Conservation (phyloP, 2,797 vertebrate species). For the Clarias platycephalus region DNA sequence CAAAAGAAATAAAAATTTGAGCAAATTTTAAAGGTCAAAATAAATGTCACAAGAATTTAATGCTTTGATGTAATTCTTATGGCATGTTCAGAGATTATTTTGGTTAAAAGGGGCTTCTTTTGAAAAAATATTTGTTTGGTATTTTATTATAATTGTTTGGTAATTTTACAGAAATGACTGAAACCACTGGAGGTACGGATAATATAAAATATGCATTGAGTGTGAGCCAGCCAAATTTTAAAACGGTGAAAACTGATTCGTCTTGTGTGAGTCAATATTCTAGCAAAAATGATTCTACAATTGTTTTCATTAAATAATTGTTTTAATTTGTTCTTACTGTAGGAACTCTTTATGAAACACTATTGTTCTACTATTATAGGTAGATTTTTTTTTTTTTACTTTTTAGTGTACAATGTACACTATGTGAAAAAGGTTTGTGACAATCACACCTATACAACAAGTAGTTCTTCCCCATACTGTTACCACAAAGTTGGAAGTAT, state of each 20-base stretch:
- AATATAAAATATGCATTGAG: neutral
- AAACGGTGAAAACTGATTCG: neutral
- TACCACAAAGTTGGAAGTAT: neutral
- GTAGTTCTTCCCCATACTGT: neutral
- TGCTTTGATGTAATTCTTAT: neutral
- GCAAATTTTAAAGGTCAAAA: conserved; percentile 9
- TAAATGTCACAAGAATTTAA: conserved; percentile 13
- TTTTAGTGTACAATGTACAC: neutral
- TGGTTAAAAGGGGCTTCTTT: neutral
- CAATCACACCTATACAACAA: neutral
- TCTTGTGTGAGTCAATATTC: conserved; percentile 5
- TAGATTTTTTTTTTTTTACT: neutral
- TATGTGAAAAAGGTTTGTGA: neutral
- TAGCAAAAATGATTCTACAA: neutral
- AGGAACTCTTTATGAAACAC: neutral
- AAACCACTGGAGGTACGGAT: neutral
- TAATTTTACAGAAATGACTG: neutral
- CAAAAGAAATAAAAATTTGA: conserved; percentile 23
- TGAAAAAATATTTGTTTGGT: neutral
- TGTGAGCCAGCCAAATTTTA: neutral
- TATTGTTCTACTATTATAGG: neutral
- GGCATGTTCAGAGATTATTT: neutral
- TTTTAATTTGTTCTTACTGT: neutral
- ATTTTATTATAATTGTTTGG: neutral
- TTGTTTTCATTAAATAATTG: neutral